Conservation (phyloP, 2,888 invertebrate species). For the Drosophila subsilvestris region DNA sequence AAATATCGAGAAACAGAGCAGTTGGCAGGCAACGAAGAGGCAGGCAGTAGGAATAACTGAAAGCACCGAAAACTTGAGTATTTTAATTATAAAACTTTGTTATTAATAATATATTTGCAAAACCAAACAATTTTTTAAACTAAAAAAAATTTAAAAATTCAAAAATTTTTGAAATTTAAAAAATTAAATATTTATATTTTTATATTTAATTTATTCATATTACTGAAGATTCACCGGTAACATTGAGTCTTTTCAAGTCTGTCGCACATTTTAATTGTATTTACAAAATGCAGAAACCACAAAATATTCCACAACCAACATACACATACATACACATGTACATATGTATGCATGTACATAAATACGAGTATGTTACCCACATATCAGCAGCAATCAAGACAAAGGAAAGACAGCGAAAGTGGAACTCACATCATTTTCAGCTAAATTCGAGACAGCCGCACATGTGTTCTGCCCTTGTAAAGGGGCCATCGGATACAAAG, state of each 20-base stretch:
- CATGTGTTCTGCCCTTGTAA: constrained; percentile 60
- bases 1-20: not conserved
- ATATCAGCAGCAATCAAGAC: constrained; percentile 7
- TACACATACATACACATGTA: not conserved
- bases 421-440: constrained; percentile 12
- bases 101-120: no score
- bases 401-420: constrained; percentile 20
- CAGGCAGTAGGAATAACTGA: no score
- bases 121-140: no score
- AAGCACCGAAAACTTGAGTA: no score
- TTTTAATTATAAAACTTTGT: no score
- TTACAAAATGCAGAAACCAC: not conserved
- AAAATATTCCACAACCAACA: not conserved
- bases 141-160: no score
- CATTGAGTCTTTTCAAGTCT: not conserved
- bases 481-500: constrained; percentile 42
- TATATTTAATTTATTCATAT: not conserved
- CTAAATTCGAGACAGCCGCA: constrained; percentile 37
- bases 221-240: not conserved
- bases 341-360: not conserved
- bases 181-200: no score
- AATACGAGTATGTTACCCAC: not conserved
- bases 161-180: no score
- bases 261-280: not conserved
- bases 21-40: not conserved